A percentile compares a stretch with the other conserved stretches of the same genome.
Evolutionary conservation across 1,140 invertebrate species (phyloP).

Genomic region (Lepidotrigona ventralis): DNA sequence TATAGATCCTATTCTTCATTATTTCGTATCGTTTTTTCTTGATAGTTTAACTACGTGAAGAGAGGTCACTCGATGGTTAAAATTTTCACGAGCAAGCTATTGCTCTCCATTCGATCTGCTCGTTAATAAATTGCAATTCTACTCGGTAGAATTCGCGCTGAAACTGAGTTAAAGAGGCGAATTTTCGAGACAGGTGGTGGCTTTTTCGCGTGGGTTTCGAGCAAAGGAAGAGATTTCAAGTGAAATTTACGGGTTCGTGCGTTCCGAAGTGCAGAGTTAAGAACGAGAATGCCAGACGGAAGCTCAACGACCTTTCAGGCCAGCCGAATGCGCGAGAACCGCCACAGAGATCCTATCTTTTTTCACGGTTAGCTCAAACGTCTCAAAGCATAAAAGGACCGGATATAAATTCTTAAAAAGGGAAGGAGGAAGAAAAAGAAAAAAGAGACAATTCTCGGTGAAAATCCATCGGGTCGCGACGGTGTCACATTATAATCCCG

Average conservation of each 20-base stretch:
- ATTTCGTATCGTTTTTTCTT: too few relatives aligned
- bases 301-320: slow-evolving; percentile 62
- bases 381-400: background rate
- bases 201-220: slow-evolving; percentile 28
- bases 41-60: too few relatives aligned
- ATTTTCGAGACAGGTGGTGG: slow-evolving; percentile 47
- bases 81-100: background rate
- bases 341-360: background rate
- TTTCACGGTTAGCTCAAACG: background rate
- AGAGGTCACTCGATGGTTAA: too few relatives aligned
- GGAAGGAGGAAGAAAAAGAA: background rate
- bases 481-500: background rate
- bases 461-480: background rate
- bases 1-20: background rate
- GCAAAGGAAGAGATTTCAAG: slow-evolving; percentile 50
- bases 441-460: background rate
- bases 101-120: background rate
- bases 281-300: slow-evolving; percentile 56
- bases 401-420: background rate
- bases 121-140: slow-evolving; percentile 27
- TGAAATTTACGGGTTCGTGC: slow-evolving; percentile 65
- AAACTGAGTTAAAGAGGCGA: slow-evolving; percentile 34
- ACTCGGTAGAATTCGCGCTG: slow-evolving; percentile 15
- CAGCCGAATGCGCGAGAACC: slow-evolving; percentile 20
- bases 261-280: slow-evolving; percentile 53